These are phyloP conservation scores for Cinclus mexicanus DNA, from an alignment of 2,113 vertebrate genomes.

Conservation along the genomic window DNA sequence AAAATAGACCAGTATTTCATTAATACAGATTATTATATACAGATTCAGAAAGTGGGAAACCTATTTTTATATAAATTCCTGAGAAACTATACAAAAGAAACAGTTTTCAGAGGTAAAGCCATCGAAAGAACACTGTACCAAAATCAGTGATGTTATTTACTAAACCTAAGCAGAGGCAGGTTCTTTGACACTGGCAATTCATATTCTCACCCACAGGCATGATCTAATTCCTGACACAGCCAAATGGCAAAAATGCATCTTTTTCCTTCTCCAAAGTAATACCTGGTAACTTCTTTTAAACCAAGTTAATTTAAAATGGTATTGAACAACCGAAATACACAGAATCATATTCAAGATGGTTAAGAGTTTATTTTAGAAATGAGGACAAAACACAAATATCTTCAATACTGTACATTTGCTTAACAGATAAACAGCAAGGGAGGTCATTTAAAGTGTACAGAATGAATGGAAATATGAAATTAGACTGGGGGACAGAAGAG, in stretches of 20 bases:
- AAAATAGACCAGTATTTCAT: neutral
- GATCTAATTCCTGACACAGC: neutral
- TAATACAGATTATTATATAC: too few relatives aligned
- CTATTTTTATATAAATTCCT: neutral
- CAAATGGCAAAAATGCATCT: neutral
- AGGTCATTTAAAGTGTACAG: neutral
- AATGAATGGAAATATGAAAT: neutral
- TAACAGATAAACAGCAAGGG: neutral
- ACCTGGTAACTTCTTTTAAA: neutral
- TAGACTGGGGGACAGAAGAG: neutral
- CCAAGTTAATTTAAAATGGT: neutral
- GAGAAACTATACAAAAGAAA: neutral
- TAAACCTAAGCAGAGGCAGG: neutral
- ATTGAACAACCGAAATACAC: neutral
- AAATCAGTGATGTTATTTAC: neutral
- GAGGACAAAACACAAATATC: neutral
- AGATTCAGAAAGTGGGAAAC: neutral
- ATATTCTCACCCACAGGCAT: neutral
- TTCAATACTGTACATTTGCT: conserved; percentile 17
- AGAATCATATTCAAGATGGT: neutral
- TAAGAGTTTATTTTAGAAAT: conserved; percentile 16
- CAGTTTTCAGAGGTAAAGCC: neutral
- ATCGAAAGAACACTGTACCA: neutral
- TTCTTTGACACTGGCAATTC: neutral
- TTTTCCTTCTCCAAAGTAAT: neutral